Percentiles rank a stretch among this genome's conserved stretches.
These are phyloP conservation scores for Macaca mulatta DNA, from an alignment of 2,113 vertebrate genomes.

Conservation along the genomic window DNA sequence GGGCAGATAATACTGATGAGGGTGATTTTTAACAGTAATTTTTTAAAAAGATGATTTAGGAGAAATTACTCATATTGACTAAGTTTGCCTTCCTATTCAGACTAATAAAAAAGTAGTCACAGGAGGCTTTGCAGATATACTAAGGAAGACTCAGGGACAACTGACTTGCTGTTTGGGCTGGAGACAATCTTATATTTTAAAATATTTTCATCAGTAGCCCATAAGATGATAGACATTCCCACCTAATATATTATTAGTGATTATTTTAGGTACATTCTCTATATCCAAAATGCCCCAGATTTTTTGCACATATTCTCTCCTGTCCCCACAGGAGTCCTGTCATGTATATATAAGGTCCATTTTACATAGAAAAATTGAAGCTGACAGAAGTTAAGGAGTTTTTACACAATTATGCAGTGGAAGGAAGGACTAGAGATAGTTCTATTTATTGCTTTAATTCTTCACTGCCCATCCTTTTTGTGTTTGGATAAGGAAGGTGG, in stretches of 20 bases:
- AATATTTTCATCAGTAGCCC: neutral
- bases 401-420: neutral
- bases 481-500: conserved; percentile 9
- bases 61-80: neutral
- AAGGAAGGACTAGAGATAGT: neutral
- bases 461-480: neutral
- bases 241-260: neutral
- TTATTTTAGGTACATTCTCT: neutral
- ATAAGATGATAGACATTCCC: neutral
- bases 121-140: neutral
- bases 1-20: neutral
- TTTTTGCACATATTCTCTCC: neutral
- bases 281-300: neutral
- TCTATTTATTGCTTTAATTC: neutral
- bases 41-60: neutral
- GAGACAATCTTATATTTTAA: neutral
- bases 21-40: neutral
- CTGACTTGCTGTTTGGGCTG: neutral
- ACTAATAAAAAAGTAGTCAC: neutral
- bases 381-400: neutral
- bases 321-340: neutral
- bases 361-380: neutral
- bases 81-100: neutral
- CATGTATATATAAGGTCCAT: neutral
- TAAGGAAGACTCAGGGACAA: neutral